Evolutionary conservation across 2,888 invertebrate genomes (phyloP).

Genomic region (Acleris literana): DNA sequence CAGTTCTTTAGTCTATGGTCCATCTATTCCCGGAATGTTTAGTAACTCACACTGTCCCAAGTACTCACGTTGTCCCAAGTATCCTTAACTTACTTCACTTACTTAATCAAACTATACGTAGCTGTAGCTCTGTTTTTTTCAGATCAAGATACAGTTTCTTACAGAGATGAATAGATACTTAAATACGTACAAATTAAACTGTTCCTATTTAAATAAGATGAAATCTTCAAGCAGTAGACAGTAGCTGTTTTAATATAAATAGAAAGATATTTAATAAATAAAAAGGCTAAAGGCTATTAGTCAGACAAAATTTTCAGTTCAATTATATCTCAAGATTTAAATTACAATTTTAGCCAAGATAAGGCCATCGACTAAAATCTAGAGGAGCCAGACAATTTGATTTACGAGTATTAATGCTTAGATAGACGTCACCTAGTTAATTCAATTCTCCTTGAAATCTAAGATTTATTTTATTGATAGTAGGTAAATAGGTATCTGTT

Average conservation of each 20-base stretch:
- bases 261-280: slow-evolving; percentile 1
- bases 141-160: no score
- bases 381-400: slow-evolving; percentile 8
- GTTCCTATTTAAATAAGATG: no score
- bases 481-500: not conserved
- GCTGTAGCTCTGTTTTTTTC: no score
- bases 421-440: not conserved
- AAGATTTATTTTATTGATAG: not conserved
- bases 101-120: no score
- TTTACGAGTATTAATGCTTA: not conserved
- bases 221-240: not conserved
- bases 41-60: no score
- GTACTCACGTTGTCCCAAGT: no score
- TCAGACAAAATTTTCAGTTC: not conserved
- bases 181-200: no score
- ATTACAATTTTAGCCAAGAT: not conserved
- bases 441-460: not conserved
- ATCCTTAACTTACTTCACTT: no score
- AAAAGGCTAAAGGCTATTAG: not conserved
- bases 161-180: no score
- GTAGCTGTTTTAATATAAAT: not conserved
- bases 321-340: not conserved
- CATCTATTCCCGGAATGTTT: no score
- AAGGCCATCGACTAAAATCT: no score
- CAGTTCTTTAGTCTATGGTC: no score